These are phyloP conservation scores for Hirtodrosophila cameraria DNA, from an alignment of 2,888 invertebrate genomes.

Conservation along the genomic window DNA sequence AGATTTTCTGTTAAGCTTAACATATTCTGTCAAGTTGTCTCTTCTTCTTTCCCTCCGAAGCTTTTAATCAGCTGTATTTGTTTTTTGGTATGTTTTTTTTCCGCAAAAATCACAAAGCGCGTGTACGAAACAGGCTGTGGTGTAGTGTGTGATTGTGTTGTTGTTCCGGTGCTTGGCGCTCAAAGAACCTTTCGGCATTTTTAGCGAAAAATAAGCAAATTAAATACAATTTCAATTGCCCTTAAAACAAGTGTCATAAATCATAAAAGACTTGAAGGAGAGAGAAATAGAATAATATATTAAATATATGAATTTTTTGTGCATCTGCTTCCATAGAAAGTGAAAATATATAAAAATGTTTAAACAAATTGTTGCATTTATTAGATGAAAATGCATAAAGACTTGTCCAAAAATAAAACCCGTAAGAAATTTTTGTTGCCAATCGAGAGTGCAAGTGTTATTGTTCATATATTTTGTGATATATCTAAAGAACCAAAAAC, in stretches of 20 bases:
- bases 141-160: slow-evolving; percentile 60
- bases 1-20: not conserved
- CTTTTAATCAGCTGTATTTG: no score
- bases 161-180: slow-evolving; percentile 71
- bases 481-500: slow-evolving; percentile 42
- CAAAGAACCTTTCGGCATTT: slow-evolving; percentile 65
- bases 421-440: slow-evolving; percentile 76
- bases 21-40: no score
- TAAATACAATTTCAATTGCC: slow-evolving; percentile 19
- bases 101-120: slow-evolving; percentile 35
- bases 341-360: slow-evolving; percentile 45
- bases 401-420: slow-evolving; percentile 82
- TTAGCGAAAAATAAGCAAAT: slow-evolving; percentile 37
- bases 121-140: slow-evolving; percentile 43
- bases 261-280: slow-evolving; percentile 34
- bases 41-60: no score
- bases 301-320: slow-evolving; percentile 21
- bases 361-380: slow-evolving; percentile 59
- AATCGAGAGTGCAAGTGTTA: slow-evolving; percentile 40
- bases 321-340: slow-evolving; percentile 1
- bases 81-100: no score
- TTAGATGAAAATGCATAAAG: slow-evolving; percentile 83
- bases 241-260: slow-evolving; percentile 56
- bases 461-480: slow-evolving; percentile 71
- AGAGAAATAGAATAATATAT: slow-evolving; percentile 13